Conservation (phyloP, 2,888 invertebrate species). For the Lycaena phlaeas region DNA sequence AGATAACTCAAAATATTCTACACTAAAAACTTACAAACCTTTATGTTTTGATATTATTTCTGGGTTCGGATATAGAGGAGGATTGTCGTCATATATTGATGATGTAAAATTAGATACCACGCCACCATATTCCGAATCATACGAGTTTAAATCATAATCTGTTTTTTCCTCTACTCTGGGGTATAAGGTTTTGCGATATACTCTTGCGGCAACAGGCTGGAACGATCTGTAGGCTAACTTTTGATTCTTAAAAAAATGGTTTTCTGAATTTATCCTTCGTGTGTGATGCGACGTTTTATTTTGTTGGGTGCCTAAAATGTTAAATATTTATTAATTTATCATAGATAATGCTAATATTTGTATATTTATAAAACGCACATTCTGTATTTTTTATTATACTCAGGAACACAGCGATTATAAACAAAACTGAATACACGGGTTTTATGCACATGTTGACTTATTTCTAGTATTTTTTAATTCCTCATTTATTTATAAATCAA, state of each 20-base stretch:
- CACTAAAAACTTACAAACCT: conserved; percentile 35
- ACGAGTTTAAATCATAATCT: conserved; percentile 58
- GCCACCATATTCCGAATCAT: conserved; percentile 61
- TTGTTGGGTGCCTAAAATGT: conserved; percentile 37
- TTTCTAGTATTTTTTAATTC: too few relatives aligned
- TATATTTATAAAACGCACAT: conserved; percentile 6
- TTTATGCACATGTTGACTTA: conserved; percentile 3
- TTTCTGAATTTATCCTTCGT: conserved; percentile 36
- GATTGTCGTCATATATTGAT: conserved; percentile 64
- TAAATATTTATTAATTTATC: conserved; percentile 10
- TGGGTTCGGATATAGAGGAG: conserved; percentile 62
- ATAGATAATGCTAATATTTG: background rate
- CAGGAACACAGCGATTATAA: conserved; percentile 5
- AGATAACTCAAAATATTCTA: too few relatives aligned
- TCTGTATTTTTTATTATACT: conserved; percentile 5
- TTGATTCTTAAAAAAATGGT: conserved; percentile 42
- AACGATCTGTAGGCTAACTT: conserved; percentile 48
- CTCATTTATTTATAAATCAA: conserved; percentile 1
- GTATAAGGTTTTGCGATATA: conserved; percentile 47
- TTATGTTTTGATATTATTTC: conserved; percentile 49
- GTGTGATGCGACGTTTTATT: conserved; percentile 46
- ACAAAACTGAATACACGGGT: conserved; percentile 5
- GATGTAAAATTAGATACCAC: conserved; percentile 65
- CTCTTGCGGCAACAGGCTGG: conserved; percentile 49
- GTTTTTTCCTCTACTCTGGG: conserved; percentile 45